These are phyloP conservation scores for Endomychus coccineus DNA, from an alignment of 2,888 invertebrate species.

Conservation along the genomic window DNA sequence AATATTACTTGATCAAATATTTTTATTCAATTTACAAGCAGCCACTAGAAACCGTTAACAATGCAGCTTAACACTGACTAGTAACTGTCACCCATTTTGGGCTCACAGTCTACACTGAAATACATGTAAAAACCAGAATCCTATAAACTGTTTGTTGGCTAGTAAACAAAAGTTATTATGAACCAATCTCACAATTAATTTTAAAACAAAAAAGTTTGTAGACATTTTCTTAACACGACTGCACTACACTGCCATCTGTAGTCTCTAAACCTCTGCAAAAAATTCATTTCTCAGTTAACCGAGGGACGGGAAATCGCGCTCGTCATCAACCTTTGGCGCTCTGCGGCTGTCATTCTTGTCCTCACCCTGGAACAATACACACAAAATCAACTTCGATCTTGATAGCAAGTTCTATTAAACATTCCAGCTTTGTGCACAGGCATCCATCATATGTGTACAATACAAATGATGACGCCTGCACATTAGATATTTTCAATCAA, in stretches of 20 bases:
- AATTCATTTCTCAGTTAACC: slow-evolving; percentile 50
- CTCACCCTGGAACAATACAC: slow-evolving; percentile 27
- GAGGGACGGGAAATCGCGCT: slow-evolving; percentile 91
- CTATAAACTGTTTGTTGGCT: too few species aligned
- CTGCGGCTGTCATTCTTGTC: slow-evolving; percentile 31
- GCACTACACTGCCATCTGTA: slow-evolving; percentile 13
- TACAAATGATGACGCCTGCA: too few species aligned
- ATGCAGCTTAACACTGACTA: slow-evolving; percentile 40
- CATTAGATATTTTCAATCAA: too few species aligned
- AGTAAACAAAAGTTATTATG: too few species aligned
- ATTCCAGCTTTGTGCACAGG: too few species aligned
- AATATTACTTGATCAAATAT: too few species aligned
- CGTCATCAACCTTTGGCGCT: slow-evolving; percentile 89
- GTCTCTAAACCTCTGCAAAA: slow-evolving; percentile 18
- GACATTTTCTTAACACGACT: slow-evolving; percentile 9
- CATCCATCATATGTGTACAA: too few species aligned
- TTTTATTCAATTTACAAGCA: slow-evolving; percentile 27
- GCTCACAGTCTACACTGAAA: slow-evolving; percentile 37
- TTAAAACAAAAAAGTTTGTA: slow-evolving; percentile 7
- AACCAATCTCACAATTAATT: slow-evolving; percentile 11
- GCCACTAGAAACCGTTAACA: slow-evolving; percentile 31
- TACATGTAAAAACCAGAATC: slow-evolving; percentile 21
- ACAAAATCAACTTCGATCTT: background rate
- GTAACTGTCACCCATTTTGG: slow-evolving; percentile 37
- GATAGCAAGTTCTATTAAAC: too few species aligned